phyloP scores from a whole-genome alignment of 2,888 invertebrate species.

The Cheilosia scutellata region DNA sequence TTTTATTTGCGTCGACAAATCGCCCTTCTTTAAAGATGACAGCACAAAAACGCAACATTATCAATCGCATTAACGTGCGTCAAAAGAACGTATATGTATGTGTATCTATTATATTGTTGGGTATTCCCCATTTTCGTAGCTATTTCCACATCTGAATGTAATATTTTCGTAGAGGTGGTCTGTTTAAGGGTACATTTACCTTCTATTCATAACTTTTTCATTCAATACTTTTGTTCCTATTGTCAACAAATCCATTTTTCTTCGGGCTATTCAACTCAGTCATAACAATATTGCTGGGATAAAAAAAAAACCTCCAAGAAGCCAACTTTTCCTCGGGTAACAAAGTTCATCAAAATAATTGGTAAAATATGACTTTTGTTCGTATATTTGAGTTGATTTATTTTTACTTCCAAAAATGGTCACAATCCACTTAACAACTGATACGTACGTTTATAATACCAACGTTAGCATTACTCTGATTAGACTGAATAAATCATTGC shows the following conservation, averaged over 20 bases:
- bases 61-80: slow-evolving; percentile 22
- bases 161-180: not conserved
- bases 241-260: slow-evolving; percentile 32
- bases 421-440: not conserved
- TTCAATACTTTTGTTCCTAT: slow-evolving; percentile 4
- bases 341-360: not conserved
- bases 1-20: too few species aligned
- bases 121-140: not conserved
- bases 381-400: not conserved
- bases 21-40: too few species aligned
- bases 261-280: slow-evolving; percentile 11
- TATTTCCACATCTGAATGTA: not conserved
- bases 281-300: slow-evolving; percentile 8
- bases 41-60: slow-evolving; percentile 1
- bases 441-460: not conserved
- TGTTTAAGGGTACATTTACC: not conserved
- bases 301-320: not conserved
- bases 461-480: not conserved
- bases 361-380: not conserved
- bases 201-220: not conserved
- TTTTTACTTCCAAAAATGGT: not conserved
- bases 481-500: slow-evolving; percentile 32
- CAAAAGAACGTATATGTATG: slow-evolving; percentile 7
- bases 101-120: not conserved
- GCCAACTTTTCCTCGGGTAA: not conserved